A percentile compares a stretch with the other conserved stretches of the same genome.
Conservation (phyloP, 2,888 invertebrate genomes). For the Drosophila limbata region DNA sequence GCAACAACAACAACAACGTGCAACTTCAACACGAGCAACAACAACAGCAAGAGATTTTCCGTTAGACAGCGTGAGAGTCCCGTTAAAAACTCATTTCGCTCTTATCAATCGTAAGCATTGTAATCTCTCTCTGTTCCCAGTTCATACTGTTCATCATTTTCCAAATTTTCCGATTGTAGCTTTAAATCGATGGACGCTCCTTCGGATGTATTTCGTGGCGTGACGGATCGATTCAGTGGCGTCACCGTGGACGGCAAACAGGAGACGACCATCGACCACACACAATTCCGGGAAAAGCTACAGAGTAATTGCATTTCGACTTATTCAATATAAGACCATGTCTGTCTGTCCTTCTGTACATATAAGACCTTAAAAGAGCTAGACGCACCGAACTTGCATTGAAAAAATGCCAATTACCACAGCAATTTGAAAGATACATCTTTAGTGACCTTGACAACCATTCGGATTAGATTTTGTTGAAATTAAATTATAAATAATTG, state of each 20-base stretch:
- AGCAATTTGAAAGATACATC: no score
- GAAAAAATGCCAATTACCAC: no score
- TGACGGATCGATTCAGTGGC: constrained; percentile 89
- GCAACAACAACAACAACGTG: constrained; percentile 13
- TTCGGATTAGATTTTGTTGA: no score
- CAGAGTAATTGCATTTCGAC: constrained; percentile 32
- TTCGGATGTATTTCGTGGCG: constrained; percentile 86
- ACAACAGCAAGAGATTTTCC: background rate
- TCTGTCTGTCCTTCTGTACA: no score
- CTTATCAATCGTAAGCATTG: constrained; percentile 32
- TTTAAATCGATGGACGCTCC: constrained; percentile 73
- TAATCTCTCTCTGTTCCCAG: background rate
- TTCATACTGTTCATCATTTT: background rate
- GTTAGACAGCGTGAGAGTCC: background rate
- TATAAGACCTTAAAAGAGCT: no score
- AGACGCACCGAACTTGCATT: no score
- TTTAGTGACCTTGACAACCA: no score
- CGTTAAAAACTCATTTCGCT: constrained; percentile 3
- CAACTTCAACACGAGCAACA: constrained; percentile 11
- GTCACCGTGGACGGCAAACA: constrained; percentile 87
- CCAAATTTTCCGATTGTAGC: constrained; percentile 26
- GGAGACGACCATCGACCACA: constrained; percentile 84
- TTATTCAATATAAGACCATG: background rate
- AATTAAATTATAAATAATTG: no score
- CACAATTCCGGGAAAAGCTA: constrained; percentile 86